Evolutionary conservation across 2,113 vertebrate genomes (phyloP), one percentile per base, ranked within the genome.

Genomic region (Nematolebias whitei): DNA sequence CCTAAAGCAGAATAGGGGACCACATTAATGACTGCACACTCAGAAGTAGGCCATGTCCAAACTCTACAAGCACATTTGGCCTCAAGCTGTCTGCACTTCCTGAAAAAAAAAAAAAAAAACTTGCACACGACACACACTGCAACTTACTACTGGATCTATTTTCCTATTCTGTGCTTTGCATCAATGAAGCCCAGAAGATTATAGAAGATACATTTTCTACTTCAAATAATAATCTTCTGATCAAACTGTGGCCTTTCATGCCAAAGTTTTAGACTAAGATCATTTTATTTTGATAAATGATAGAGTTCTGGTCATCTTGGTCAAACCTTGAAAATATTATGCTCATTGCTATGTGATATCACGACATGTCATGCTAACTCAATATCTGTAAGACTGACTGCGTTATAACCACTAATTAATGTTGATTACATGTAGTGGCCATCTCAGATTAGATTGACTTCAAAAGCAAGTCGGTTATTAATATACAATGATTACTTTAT

Each of bases 21-120:
- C 60, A 69, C 68, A 71, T 81, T 85, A 87, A 87, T 82, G 79
- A 73, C 73, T 78, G 76, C 62, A 83, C 44, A 38, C 63, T 85
- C 69, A 78, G 79, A 91, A 90, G 80, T 90, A 88, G 90, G 85
- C 82, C 88, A 89, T 60, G 73, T 84, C 87, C 73, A 87, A 88
- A 75, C 70, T 80, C 79, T 74, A 76, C 74, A 71, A 79, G 85
- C 74, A 78, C 60, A 86, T 85, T 63, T 76, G 79, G 82, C 88
- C 83, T 71, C 29, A 45, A 86, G 85, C 75, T 81, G 77, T 89
- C 82, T 87, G 75, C 72, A 76, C 83, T 84, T 84, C 74, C 76
- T 82, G 60, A 85, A 85, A 88, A 80, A 83, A n/a, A 41, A 39
- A 13, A 39, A 45, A 45, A n/a, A 45, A 45, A 29, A 29, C 7